Base-by-base conservation (phyloP, 2,113 vertebrate genomes). In the Patagioenas fasciata region DNA sequence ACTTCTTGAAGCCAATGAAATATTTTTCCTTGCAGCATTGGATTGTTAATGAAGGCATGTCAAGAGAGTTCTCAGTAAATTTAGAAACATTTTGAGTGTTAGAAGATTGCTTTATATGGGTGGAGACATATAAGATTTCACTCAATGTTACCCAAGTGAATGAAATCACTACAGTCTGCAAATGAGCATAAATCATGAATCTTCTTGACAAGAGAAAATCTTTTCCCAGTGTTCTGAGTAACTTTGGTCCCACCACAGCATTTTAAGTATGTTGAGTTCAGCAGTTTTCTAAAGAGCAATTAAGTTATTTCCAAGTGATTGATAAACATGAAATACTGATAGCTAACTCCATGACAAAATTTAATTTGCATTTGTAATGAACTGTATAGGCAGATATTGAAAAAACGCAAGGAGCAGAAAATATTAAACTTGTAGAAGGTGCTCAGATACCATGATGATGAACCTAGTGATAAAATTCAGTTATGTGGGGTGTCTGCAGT, bases 31-130 rank as follows among this genome's bases (percentile, higher is more conserved):
- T 84, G 31, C 53, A 84, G 48, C 5, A 2, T 4, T 71, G 51
- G 44, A 70, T 85, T 86, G 38, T 60, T 86, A 80, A 75, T 51
- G 85, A 75, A 90, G 36, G 71, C 5, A 13, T 88, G 36, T 53
- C 72, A 81, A 65, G 48, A 88, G 56, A 86, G 18, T 72, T 80
- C 65, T 91, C 88, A 91, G 31, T 31, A 67, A 70, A 87, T 47
- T 80, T 36, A 62, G 38, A 53, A 80, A 15, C 20, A 57, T 28
- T 86, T 60, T 70, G 1, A 58, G 53, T 73, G 9, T 78, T 16
- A 83, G 58, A 72, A 85, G 34, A 78, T 96, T 96, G 69, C 74
- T 67, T 96, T 92, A 95, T 90, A 67, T 0, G 15, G 91, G 95
- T 95, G 94, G 83, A 80, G 82, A 51, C 58, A 50, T 58, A 11